Evolutionary conservation across 1,140 invertebrate species (phyloP).

Genomic region (Maniola jurtina): DNA sequence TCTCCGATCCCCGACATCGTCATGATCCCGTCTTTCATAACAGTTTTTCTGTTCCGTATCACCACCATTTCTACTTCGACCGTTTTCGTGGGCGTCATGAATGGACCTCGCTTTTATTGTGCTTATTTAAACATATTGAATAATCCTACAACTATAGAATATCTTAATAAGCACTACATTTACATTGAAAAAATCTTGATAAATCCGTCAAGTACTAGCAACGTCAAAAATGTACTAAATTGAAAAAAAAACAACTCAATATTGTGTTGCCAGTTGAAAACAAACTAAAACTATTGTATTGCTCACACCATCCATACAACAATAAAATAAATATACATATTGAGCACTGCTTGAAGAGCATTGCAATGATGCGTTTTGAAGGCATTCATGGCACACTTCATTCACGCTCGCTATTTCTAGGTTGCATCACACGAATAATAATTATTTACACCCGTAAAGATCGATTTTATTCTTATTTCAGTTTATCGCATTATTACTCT

Average conservation of each 20-base stretch:
- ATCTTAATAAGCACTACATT: constrained; percentile 51
- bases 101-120: constrained; percentile 56
- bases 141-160: constrained; percentile 23
- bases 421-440: no score
- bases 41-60: constrained; percentile 77
- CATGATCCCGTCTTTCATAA: constrained; percentile 77
- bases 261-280: constrained; percentile 51
- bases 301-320: no score
- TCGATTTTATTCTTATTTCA: no score
- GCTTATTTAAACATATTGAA: constrained; percentile 72
- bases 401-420: no score
- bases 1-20: constrained; percentile 91
- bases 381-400: no score
- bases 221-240: constrained; percentile 74
- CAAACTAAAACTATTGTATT: neutral
- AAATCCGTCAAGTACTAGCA: constrained; percentile 63
- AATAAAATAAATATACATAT: no score
- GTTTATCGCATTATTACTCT: no score
- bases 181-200: constrained; percentile 65
- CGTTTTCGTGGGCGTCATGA: constrained; percentile 77
- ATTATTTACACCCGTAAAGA: no score
- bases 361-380: no score
- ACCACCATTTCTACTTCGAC: constrained; percentile 79
- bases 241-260: constrained; percentile 66
- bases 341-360: no score